These are phyloP conservation scores for Tachysurus fulvidraco DNA, from an alignment of 2,113 vertebrate genomes.

Conservation along the genomic window DNA sequence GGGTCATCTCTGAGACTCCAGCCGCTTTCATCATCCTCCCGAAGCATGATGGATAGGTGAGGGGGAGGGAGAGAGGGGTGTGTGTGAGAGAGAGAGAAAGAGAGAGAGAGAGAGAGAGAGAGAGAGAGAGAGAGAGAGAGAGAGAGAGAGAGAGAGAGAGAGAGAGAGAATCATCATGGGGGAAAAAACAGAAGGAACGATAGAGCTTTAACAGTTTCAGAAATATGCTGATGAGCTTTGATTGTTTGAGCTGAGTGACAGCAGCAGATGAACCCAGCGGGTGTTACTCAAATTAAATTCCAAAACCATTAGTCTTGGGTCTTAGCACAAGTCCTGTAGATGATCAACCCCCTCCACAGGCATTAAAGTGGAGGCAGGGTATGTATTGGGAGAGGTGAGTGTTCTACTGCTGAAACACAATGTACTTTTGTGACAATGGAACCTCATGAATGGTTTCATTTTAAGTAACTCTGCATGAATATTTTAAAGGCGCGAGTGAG, in stretches of 20 bases:
- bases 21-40: slow-evolving; percentile 15
- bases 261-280: slow-evolving; percentile 41
- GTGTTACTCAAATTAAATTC: slow-evolving; percentile 37
- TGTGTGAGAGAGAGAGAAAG: not conserved
- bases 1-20: not conserved
- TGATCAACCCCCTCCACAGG: not conserved
- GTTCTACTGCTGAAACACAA: not conserved
- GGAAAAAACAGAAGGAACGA: not conserved
- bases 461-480: slow-evolving; percentile 44
- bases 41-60: not conserved
- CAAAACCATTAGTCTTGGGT: slow-evolving; percentile 21
- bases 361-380: not conserved
- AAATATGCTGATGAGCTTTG: slow-evolving; percentile 49
- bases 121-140: not conserved
- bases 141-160: not conserved
- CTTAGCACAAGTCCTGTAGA: slow-evolving; percentile 15
- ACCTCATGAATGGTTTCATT: slow-evolving; percentile 27
- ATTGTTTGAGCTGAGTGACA: slow-evolving; percentile 60
- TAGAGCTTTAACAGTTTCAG: not conserved
- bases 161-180: not conserved
- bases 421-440: slow-evolving; percentile 20
- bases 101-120: not conserved
- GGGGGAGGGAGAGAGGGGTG: not conserved
- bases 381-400: not conserved
- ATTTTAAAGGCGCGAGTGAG: slow-evolving; percentile 28